phyloP scores from a whole-genome alignment of 1,140 invertebrate genomes.

The Pissodes strobi region DNA sequence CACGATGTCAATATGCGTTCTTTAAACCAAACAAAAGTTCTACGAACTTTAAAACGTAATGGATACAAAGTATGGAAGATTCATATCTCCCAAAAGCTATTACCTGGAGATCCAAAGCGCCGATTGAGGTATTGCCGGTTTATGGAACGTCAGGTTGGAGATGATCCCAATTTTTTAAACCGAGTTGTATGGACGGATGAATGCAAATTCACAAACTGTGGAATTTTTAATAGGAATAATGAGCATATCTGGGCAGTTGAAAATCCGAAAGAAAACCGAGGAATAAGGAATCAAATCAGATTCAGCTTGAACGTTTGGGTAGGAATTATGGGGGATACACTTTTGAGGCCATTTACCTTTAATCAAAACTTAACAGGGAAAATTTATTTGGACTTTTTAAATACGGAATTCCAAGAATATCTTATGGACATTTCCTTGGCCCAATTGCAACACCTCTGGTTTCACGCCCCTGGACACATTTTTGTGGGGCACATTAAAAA shows the following conservation, averaged over 20 bases:
- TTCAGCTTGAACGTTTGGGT: slow-evolving; percentile 9
- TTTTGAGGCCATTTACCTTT: background rate
- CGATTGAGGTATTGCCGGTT: background rate
- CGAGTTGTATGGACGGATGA: slow-evolving; percentile 7
- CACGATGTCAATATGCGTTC: too few relatives aligned
- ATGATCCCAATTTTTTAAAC: slow-evolving; percentile 1
- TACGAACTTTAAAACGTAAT: slow-evolving; percentile 7
- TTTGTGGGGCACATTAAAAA: slow-evolving; percentile 1
- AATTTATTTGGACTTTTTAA: too few relatives aligned
- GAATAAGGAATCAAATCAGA: background rate
- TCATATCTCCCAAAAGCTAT: slow-evolving; percentile 6
- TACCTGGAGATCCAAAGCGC: too few relatives aligned
- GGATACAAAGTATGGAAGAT: slow-evolving; percentile 14
- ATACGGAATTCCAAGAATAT: background rate
- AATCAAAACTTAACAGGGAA: too few relatives aligned
- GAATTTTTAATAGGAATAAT: slow-evolving; percentile 2
- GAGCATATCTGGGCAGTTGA: too few relatives aligned
- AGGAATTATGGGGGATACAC: too few relatives aligned
- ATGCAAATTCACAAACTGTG: too few relatives aligned
- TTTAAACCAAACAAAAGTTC: background rate
- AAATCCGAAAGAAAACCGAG: too few relatives aligned
- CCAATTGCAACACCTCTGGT: background rate
- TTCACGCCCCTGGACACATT: background rate
- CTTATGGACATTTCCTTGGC: background rate
- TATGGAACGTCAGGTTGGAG: background rate